Evolutionary conservation across 35 echinoderm and acorn worm genomes (phyloP).

Genomic region (Lytechinus pictus): DNA sequence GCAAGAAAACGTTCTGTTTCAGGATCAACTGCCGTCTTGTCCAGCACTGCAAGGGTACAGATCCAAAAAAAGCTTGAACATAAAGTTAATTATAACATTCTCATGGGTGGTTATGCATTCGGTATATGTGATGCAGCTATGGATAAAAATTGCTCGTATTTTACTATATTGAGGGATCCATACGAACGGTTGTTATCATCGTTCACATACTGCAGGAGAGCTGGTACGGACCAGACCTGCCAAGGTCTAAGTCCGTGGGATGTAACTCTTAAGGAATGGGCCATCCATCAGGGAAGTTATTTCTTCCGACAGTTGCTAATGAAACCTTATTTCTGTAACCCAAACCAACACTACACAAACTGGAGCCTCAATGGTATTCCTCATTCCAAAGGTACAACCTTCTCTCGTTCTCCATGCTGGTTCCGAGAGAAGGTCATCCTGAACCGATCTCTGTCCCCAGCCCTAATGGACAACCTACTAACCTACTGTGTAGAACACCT

Average conservation of each 20-base stretch:
- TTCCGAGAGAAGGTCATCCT: constrained; percentile 83
- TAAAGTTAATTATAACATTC: neutral
- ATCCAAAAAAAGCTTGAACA: neutral
- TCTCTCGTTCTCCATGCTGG: constrained; percentile 61
- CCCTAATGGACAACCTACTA: constrained; percentile 50
- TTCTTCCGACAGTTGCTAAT: constrained; percentile 75
- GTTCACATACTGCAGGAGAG: constrained; percentile 68
- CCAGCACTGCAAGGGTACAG: neutral
- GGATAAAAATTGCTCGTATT: constrained; percentile 63
- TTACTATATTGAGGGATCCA: constrained; percentile 72
- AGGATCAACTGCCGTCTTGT: neutral
- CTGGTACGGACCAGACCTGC: constrained; percentile 55
- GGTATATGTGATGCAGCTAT: constrained; percentile 75
- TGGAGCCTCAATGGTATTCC: neutral
- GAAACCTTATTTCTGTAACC: constrained; percentile 53
- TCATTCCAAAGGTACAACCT: neutral
- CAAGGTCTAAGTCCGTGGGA: constrained; percentile 47
- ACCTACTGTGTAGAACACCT: constrained; percentile 63
- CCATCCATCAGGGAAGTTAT: constrained; percentile 69
- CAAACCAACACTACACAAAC: neutral
- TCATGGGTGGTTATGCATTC: constrained; percentile 91
- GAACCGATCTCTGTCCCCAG: constrained; percentile 39
- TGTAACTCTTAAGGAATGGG: constrained; percentile 69
- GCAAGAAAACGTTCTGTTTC: neutral
- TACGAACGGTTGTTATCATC: constrained; percentile 68